These are phyloP conservation scores for Hyles vespertilio DNA, from an alignment of 1,140 invertebrate genomes.

Conservation along the genomic window DNA sequence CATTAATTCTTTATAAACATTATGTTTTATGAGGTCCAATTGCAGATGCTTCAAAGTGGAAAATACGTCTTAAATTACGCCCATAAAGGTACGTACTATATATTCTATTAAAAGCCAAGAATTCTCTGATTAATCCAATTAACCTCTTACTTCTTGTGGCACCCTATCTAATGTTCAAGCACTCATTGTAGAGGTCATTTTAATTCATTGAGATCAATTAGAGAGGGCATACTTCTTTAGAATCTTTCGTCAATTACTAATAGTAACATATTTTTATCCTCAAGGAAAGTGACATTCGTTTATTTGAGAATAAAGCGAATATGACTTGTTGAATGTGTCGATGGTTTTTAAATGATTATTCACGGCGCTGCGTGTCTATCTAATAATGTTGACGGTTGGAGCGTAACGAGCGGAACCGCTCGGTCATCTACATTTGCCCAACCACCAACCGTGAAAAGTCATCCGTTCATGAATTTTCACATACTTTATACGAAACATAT, in stretches of 20 bases:
- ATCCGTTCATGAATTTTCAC: too few relatives aligned
- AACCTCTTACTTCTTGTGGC: conserved; percentile 50
- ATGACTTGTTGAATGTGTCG: not conserved
- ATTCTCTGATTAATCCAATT: conserved; percentile 48
- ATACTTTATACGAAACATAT: too few relatives aligned
- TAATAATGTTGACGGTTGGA: conserved; percentile 27
- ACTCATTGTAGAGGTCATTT: conserved; percentile 43
- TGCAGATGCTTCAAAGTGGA: too few relatives aligned
- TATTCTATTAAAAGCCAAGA: not conserved
- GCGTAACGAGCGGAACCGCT: conserved; percentile 22
- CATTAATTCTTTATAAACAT: too few relatives aligned
- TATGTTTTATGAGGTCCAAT: too few relatives aligned
- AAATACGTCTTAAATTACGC: too few relatives aligned
- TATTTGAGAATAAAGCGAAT: too few relatives aligned
- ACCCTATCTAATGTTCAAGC: conserved; percentile 42
- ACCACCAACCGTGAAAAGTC: conserved; percentile 34
- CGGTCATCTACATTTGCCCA: conserved; percentile 25
- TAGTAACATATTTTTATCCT: too few relatives aligned
- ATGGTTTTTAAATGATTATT: conserved; percentile 14
- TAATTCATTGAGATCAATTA: conserved; percentile 59
- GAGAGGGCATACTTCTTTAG: conserved; percentile 6
- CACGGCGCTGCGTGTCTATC: conserved; percentile 20
- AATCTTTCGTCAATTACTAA: not conserved
- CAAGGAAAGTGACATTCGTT: too few relatives aligned
- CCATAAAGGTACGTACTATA: too few relatives aligned